phyloP scores from a whole-genome alignment of 2,888 invertebrate genomes.

The Nowickia ferox region DNA sequence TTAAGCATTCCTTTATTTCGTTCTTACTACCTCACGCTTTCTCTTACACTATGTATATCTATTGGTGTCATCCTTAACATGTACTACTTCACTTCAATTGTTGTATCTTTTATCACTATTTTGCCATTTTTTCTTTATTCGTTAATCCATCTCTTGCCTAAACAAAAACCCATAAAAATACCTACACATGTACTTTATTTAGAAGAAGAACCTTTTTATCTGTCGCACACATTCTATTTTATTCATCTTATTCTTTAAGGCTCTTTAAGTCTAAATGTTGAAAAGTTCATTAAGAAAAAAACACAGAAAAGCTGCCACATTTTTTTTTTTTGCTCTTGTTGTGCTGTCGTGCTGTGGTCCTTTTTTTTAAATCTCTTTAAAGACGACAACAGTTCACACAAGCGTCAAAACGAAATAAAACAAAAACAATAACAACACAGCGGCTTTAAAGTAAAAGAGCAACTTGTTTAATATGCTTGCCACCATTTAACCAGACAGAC shows the following conservation, averaged over 20 bases:
- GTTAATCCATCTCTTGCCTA: conserved; percentile 7
- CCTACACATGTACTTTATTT: conserved; percentile 6
- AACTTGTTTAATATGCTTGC: conserved; percentile 61
- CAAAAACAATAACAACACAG: not conserved
- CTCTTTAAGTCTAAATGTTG: conserved; percentile 37
- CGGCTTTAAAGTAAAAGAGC: conserved; percentile 20
- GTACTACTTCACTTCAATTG: conserved; percentile 52
- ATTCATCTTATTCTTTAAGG: conserved; percentile 16
- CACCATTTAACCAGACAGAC: conserved; percentile 62
- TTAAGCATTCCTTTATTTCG: conserved; percentile 26
- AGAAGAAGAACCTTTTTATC: not conserved
- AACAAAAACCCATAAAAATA: not conserved
- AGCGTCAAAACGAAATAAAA: not conserved
- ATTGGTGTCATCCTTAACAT: conserved; percentile 57
- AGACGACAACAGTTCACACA: not conserved
- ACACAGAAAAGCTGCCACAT: conserved; percentile 3
- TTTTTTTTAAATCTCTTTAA: conserved; percentile 47
- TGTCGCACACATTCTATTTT: not conserved
- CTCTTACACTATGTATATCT: conserved; percentile 12
- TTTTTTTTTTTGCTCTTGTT: conserved; percentile 3
- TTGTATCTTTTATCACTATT: conserved; percentile 17
- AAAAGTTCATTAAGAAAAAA: conserved; percentile 23
- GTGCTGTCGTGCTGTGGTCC: conserved; percentile 26
- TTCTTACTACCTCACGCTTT: conserved; percentile 1
- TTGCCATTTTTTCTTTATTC: not conserved